These are phyloP conservation scores for Halcyon senegalensis DNA, from an alignment of 2,113 vertebrate species.

Conservation along the genomic window DNA sequence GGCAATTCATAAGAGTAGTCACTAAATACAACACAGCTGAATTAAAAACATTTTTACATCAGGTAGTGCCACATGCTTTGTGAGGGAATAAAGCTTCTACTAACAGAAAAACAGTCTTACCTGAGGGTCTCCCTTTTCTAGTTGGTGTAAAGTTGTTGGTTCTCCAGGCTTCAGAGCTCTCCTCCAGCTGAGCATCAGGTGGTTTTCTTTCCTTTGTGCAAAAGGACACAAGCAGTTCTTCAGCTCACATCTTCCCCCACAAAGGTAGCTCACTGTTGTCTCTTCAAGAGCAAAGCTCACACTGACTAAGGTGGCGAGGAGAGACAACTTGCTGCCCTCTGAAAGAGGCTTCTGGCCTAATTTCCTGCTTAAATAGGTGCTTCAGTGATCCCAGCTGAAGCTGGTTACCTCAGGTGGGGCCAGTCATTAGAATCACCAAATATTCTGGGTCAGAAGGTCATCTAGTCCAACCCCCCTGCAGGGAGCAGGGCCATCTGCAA, in stretches of 20 bases:
- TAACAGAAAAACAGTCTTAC: not conserved
- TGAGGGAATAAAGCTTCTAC: not conserved
- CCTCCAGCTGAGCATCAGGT: not conserved
- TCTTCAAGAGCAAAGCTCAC: not conserved
- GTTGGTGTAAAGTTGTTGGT: accelerated
- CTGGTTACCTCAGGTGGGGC: not conserved
- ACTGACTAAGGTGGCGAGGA: accelerated
- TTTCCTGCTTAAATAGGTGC: not conserved
- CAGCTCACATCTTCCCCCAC: accelerated
- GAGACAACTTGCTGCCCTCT: accelerated
- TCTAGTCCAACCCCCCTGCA: not conserved
- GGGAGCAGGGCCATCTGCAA: not conserved
- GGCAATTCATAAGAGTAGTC: not conserved
- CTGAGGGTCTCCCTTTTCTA: not conserved
- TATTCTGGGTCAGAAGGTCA: not conserved
- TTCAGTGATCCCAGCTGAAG: not conserved
- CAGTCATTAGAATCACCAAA: not conserved
- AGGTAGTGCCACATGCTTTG: not conserved
- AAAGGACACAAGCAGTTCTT: accelerated
- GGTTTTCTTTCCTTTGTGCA: not conserved
- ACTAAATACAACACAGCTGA: not conserved
- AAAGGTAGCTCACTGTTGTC: accelerated
- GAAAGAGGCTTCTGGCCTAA: accelerated
- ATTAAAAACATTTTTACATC: not conserved
- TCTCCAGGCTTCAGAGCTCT: not conserved